These are phyloP conservation scores for Masticophis lateralis DNA, from an alignment of 2,797 vertebrate species.

Conservation along the genomic window DNA sequence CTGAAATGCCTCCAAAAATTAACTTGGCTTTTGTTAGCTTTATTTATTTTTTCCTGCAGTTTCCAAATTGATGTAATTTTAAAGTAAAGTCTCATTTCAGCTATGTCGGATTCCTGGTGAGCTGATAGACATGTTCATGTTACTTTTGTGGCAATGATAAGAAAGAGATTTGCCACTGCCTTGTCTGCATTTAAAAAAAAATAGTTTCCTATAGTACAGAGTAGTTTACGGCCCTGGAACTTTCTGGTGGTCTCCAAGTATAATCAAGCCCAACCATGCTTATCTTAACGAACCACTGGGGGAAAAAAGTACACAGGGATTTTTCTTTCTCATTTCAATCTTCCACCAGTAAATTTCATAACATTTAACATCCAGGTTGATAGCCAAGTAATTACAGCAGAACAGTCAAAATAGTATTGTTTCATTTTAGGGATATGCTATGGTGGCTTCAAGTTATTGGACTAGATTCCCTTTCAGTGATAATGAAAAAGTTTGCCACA, in stretches of 20 bases:
- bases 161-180: background rate
- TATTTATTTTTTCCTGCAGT: background rate
- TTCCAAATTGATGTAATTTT: background rate
- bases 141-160: background rate
- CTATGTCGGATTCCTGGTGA: background rate
- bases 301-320: background rate
- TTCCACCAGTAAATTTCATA: background rate
- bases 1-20: background rate
- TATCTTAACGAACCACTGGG: background rate
- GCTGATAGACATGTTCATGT: background rate
- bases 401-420: background rate
- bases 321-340: background rate
- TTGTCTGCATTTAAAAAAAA: background rate
- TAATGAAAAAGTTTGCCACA: background rate
- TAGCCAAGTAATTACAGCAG: background rate
- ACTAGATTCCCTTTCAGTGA: background rate
- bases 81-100: background rate
- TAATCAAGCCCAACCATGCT: background rate
- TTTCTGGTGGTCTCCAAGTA: background rate
- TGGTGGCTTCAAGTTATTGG: background rate
- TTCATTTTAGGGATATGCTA: background rate
- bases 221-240: background rate
- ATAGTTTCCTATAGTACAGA: background rate
- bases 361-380: background rate
- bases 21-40: background rate